phyloP scores from a whole-genome alignment of 2,888 invertebrate species.

The Agrilus biguttatus region DNA sequence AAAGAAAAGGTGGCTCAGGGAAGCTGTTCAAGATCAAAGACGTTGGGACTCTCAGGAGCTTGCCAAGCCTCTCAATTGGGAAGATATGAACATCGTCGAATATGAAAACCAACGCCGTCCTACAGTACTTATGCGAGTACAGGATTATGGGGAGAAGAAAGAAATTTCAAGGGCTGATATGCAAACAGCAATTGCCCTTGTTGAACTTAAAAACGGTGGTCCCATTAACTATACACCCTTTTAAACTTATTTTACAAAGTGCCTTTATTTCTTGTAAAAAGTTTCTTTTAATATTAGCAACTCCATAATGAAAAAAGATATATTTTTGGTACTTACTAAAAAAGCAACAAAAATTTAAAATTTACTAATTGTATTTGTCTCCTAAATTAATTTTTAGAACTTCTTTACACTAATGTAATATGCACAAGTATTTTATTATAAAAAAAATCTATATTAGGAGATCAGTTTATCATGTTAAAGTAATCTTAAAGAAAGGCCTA shows the following conservation, averaged over 20 bases:
- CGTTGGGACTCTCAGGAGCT: constrained; percentile 30
- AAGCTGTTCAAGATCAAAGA: constrained; percentile 31
- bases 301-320: too few relatives aligned
- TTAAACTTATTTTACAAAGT: constrained; percentile 4
- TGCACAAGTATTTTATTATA: too few relatives aligned
- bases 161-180: constrained; percentile 32
- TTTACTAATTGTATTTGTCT: too few relatives aligned
- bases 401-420: too few relatives aligned
- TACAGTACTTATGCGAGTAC: constrained; percentile 36
- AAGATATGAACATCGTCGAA: constrained; percentile 15
- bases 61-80: constrained; percentile 38
- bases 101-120: constrained; percentile 37
- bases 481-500: too few relatives aligned
- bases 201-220: constrained; percentile 36
- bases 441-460: too few relatives aligned
- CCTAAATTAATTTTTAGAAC: too few relatives aligned
- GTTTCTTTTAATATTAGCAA: too few relatives aligned
- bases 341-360: too few relatives aligned
- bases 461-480: too few relatives aligned
- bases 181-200: constrained; percentile 45
- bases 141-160: constrained; percentile 14
- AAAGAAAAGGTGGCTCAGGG: constrained; percentile 45
- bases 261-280: too few relatives aligned
- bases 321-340: too few relatives aligned
- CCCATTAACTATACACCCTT: constrained; percentile 9